Evolutionary conservation across 30 jellyfish, hydroid and myxozoan species (phyloP).

Genomic region (Cassiopea xamachana): DNA sequence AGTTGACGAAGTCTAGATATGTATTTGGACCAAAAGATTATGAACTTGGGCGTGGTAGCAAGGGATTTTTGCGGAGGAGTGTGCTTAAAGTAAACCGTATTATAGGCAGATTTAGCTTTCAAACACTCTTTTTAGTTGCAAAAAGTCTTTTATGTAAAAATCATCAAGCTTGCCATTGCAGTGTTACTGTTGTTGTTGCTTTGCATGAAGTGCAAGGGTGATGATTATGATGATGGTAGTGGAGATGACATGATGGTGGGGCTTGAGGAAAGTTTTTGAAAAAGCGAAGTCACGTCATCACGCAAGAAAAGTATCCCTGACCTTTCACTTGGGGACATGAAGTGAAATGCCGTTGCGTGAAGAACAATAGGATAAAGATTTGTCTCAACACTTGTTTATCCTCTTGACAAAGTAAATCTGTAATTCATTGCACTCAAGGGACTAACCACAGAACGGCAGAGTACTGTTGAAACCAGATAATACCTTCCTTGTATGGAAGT

Average conservation of each 20-base stretch:
- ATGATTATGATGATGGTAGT: background rate
- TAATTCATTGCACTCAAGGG: background rate
- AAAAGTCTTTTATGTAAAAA: background rate
- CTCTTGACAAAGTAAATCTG: background rate
- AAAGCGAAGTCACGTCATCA: too few species aligned
- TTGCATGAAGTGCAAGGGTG: background rate
- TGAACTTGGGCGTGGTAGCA: background rate
- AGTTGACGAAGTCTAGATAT: background rate
- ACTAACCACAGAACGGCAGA: slow-evolving; percentile 4
- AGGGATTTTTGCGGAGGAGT: background rate
- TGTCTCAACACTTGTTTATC: slow-evolving; percentile 10
- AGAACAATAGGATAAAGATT: background rate
- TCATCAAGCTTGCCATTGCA: background rate
- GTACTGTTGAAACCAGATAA: background rate
- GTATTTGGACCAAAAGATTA: background rate
- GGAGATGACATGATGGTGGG: background rate
- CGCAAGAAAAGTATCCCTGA: too few species aligned
- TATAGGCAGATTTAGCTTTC: too few species aligned
- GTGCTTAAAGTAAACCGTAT: too few species aligned
- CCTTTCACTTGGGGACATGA: too few species aligned
- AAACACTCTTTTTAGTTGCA: too few species aligned
- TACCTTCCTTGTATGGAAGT: background rate
- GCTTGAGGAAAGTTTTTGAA: too few species aligned
- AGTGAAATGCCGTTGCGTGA: background rate
- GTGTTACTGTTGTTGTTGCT: background rate